A percentile compares a stretch with the other conserved stretches of the same genome.
Evolutionary conservation across 2,113 vertebrate species (phyloP).

Genomic region (Tragelaphus buxtoni): DNA sequence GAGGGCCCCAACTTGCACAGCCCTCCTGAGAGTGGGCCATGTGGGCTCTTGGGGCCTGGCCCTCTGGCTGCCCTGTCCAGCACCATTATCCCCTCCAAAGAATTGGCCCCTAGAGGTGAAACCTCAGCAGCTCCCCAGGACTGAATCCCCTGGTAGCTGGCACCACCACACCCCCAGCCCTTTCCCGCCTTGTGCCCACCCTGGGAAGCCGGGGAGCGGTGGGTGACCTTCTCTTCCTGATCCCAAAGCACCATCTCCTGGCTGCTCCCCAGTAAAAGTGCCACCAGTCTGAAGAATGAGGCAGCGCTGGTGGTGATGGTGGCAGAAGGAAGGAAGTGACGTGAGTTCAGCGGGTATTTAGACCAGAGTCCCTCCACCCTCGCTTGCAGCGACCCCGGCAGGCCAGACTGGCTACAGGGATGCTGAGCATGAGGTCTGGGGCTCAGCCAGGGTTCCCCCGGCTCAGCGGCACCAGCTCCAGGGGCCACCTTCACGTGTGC

Average conservation of each 20-base stretch:
- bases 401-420: neutral
- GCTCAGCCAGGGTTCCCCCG: neutral
- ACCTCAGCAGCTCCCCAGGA: neutral
- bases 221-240: neutral
- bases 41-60: neutral
- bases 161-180: no score
- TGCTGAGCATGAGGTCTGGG: neutral
- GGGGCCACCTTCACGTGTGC: neutral
- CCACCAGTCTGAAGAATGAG: neutral
- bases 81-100: neutral
- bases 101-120: neutral
- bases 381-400: neutral
- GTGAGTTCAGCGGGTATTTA: neutral
- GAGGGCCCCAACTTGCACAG: neutral
- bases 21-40: neutral
- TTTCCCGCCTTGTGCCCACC: rapidly evolving
- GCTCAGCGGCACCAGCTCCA: neutral
- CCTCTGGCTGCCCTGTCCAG: neutral
- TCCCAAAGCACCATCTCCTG: neutral
- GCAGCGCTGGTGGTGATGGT: neutral
- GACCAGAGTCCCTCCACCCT: neutral
- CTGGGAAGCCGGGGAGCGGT: rapidly evolving
- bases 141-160: neutral
- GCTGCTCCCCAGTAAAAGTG: neutral
- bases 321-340: neutral